Conservation (phyloP, 2,797 vertebrate species). For the Okamejei kenojei region DNA sequence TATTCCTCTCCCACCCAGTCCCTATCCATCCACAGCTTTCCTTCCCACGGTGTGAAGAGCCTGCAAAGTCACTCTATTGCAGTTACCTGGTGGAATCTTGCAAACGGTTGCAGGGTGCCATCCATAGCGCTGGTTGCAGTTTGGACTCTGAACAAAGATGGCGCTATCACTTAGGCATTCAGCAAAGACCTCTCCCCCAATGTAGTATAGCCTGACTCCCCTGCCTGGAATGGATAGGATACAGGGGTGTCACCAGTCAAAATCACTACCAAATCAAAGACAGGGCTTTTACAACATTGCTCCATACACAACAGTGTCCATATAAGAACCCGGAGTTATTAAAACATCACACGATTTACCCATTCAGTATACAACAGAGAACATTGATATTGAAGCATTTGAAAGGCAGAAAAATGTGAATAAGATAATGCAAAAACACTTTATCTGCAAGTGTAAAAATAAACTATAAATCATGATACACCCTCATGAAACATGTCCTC, state of each 20-base stretch:
- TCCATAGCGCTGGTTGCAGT: constrained; percentile 96
- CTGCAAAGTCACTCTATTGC: neutral
- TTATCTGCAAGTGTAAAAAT: neutral
- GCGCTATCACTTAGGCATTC: constrained; percentile 98
- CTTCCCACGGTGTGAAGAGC: neutral
- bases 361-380: neutral
- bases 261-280: neutral
- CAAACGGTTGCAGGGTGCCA: constrained; percentile 97
- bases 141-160: constrained; percentile 97
- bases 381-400: neutral
- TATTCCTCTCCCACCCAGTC: neutral
- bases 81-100: constrained; percentile 92
- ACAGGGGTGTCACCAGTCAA: neutral
- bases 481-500: neutral
- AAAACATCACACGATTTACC: neutral
- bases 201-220: constrained; percentile 94
- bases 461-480: neutral
- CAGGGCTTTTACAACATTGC: neutral
- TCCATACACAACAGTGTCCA: neutral
- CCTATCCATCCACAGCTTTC: neutral
- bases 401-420: neutral
- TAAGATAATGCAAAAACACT: neutral
- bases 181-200: constrained; percentile 93
- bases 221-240: constrained; percentile 62
- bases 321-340: neutral